Evolutionary conservation across 2,888 invertebrate species (phyloP).

Genomic region (Dascillus cervinus): DNA sequence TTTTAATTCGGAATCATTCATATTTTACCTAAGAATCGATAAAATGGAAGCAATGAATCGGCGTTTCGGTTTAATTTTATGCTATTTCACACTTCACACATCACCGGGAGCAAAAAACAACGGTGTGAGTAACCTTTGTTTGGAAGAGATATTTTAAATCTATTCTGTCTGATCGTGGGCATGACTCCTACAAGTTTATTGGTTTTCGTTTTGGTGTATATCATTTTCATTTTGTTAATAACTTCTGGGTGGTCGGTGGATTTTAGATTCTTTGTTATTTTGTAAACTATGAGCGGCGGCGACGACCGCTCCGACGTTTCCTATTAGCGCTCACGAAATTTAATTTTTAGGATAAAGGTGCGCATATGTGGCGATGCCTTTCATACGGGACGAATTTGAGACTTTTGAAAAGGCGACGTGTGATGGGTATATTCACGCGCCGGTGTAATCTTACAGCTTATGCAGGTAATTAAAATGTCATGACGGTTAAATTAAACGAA

Average conservation of each 20-base stretch:
- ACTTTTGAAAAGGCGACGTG: too few species aligned
- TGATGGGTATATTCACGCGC: too few species aligned
- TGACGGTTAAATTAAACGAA: too few species aligned
- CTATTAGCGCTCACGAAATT: too few species aligned
- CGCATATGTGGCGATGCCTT: too few species aligned
- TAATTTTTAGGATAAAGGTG: too few species aligned
- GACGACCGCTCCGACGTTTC: too few species aligned
- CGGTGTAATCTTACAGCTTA: too few species aligned
- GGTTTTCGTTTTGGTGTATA: conserved; percentile 12
- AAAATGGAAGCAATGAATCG: conserved; percentile 26
- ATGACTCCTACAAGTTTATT: conserved; percentile 12
- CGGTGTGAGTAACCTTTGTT: conserved; percentile 20
- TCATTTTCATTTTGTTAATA: conserved; percentile 12
- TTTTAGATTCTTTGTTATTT: conserved; percentile 9
- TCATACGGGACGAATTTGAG: too few species aligned
- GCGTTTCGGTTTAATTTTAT: conserved; percentile 31
- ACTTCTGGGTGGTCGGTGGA: conserved; percentile 11
- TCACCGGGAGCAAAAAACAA: conserved; percentile 17
- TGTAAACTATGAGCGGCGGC: conserved; percentile 7
- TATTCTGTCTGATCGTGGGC: conserved; percentile 12
- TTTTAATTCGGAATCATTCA: conserved; percentile 29
- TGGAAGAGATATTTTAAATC: conserved; percentile 16
- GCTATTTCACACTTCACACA: conserved; percentile 35
- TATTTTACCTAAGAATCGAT: conserved; percentile 29
- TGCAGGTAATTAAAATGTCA: too few species aligned